These are phyloP conservation scores for Poeciliopsis turneri DNA, from an alignment of 2,797 vertebrate species.

Conservation along the genomic window DNA sequence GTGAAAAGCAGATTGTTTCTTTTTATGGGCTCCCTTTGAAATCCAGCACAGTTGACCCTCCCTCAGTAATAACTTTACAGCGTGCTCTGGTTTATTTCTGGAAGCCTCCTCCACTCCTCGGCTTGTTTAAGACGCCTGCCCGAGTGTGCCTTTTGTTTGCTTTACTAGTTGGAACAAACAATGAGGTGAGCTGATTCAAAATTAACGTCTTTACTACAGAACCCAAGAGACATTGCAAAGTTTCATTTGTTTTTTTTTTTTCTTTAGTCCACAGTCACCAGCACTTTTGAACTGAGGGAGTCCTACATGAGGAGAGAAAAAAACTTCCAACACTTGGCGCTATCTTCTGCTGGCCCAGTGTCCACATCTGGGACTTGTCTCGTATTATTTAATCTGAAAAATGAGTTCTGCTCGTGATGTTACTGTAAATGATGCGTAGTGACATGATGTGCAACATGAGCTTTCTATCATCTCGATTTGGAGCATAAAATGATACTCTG, in stretches of 20 bases:
- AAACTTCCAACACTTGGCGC: slow-evolving; percentile 49
- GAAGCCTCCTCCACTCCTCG: slow-evolving; percentile 62
- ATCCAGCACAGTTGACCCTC: slow-evolving; percentile 70
- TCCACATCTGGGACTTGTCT: slow-evolving; percentile 60
- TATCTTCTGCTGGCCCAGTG: slow-evolving; percentile 44
- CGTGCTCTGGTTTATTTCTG: slow-evolving; percentile 74
- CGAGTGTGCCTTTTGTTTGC: slow-evolving; percentile 71
- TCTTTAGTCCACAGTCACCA: slow-evolving; percentile 35
- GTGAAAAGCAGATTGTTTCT: slow-evolving; percentile 71
- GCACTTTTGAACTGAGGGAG: slow-evolving; percentile 20
- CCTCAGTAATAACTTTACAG: slow-evolving; percentile 67
- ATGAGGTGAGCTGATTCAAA: slow-evolving; percentile 64
- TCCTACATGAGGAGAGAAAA: slow-evolving; percentile 33
- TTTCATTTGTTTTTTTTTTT: slow-evolving; percentile 42
- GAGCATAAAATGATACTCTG: slow-evolving; percentile 29
- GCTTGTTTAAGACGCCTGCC: slow-evolving; percentile 64
- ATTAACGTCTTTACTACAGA: slow-evolving; percentile 41
- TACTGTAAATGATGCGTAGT: slow-evolving; percentile 32
- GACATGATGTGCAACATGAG: slow-evolving; percentile 27
- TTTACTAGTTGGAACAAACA: slow-evolving; percentile 64
- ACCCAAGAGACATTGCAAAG: slow-evolving; percentile 45
- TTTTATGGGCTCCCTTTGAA: slow-evolving; percentile 77
- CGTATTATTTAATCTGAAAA: slow-evolving; percentile 51
- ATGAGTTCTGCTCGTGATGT: slow-evolving; percentile 30
- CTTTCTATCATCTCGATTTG: slow-evolving; percentile 34